Base-by-base conservation (phyloP, 2,888 invertebrate species). In the Drosophila lutescens region DNA sequence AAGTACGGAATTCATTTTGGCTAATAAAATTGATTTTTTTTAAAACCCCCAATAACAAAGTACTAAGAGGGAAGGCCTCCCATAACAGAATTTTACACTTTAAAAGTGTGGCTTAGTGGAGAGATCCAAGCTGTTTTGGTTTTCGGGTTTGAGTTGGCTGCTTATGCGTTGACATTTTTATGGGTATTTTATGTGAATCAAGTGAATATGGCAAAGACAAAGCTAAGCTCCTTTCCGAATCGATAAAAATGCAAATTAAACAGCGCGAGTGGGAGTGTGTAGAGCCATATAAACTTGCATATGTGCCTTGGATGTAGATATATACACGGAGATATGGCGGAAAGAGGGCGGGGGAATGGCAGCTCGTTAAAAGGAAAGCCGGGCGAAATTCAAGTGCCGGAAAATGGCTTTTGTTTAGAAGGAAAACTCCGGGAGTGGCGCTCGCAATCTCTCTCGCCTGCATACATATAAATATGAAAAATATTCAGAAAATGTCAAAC, bases 241-340 rank as follows among this genome's bases (percentile, higher is more conserved):
- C 86, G 82, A 86, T 86, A 89, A 89, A 86, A 89, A 86, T 86
- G 88, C 88, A 89, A 89, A 86, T 86, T 89, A 89, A 89, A 85
- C 77, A 76, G 75, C 75, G 62, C 55, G 63, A 78, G 83, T 72
- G 68, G 70, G 74, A 71, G 67, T n/a, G n/a, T 54, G 47, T 36
- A 38, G 47, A 17, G 47, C 55, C 43, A 36, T 53, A 63, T 63
- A 63, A 62, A 50, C 63, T 63, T 63, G 44, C 55, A 61, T 53
- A 47, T 72, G 55, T 61, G 63, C 32, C 40, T 15, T 9, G 73
- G 40, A 40, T 69, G 32, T 38, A 40, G 26, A 67, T 49, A 66
- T 34, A 50, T 8, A 23, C 34, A 30, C 9, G 51, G 12, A 56
- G 55, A 46, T 61, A 41, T 34, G 51, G 38, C 8, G 57, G 15